These are phyloP conservation scores for Argentina silus DNA, from an alignment of 2,797 vertebrate genomes.

Conservation along the genomic window DNA sequence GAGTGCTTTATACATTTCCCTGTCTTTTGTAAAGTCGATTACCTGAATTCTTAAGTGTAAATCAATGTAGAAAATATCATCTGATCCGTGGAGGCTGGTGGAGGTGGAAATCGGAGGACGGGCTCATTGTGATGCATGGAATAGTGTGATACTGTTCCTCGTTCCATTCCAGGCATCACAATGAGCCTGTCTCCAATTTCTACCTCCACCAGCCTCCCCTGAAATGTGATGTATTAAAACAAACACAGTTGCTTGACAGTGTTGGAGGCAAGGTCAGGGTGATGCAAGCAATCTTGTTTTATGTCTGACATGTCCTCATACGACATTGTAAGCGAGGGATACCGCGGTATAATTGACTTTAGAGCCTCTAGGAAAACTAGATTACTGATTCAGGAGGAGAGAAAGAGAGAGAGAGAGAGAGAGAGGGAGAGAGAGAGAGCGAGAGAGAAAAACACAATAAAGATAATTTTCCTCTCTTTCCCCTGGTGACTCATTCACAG, in stretches of 20 bases:
- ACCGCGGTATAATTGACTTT: neutral
- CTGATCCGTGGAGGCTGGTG: neutral
- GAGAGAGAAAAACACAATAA: neutral
- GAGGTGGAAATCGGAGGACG: too few relatives aligned
- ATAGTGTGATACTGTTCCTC: too few relatives aligned
- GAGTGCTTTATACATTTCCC: neutral
- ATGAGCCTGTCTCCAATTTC: too few relatives aligned
- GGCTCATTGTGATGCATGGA: too few relatives aligned
- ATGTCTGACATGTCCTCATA: neutral
- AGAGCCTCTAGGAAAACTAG: neutral
- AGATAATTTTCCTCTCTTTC: neutral
- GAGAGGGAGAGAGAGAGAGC: neutral
- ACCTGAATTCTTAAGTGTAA: neutral
- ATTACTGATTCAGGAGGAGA: conserved; percentile 3
- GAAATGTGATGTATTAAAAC: too few relatives aligned
- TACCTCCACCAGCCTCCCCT: too few relatives aligned
- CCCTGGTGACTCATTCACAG: neutral
- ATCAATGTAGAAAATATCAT: neutral
- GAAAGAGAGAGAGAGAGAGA: neutral
- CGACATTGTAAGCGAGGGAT: neutral
- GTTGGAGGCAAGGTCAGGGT: neutral
- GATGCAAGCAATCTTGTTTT: neutral
- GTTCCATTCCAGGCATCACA: too few relatives aligned
- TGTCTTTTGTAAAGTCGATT: too few relatives aligned
- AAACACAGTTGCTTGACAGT: neutral